A percentile compares a stretch with the other conserved stretches of the same genome.
phyloP scores from a whole-genome alignment of 2,113 vertebrate genomes.

The Ctenomys sociabilis region DNA sequence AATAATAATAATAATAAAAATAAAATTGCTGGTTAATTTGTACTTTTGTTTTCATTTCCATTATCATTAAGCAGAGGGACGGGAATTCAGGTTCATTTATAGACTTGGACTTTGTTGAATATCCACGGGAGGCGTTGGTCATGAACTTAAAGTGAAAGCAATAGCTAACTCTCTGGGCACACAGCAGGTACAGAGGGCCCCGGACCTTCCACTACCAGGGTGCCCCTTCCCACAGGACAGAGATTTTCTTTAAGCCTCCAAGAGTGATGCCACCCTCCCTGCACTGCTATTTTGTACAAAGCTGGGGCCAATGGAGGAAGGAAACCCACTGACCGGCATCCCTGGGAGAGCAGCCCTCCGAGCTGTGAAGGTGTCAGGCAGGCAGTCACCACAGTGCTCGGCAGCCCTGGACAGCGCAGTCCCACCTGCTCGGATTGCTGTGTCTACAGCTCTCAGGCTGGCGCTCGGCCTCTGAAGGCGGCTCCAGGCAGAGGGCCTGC shows the following conservation, averaged over 20 bases:
- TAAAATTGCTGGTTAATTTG: not conserved
- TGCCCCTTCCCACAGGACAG: not conserved
- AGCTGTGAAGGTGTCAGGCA: not conserved
- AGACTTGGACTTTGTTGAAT: not conserved
- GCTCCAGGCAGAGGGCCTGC: not conserved
- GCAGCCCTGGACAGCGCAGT: not conserved
- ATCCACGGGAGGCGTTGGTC: not conserved
- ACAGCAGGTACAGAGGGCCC: not conserved
- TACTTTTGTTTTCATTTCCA: not conserved
- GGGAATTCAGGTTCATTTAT: accelerated
- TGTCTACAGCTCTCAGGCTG: not conserved
- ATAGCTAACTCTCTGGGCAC: not conserved
- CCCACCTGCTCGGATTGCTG: no score
- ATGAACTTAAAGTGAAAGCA: not conserved
- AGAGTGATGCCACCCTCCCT: not conserved
- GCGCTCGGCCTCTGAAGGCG: no score
- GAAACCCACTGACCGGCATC: no score
- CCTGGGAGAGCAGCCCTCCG: not conserved
- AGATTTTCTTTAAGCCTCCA: not conserved
- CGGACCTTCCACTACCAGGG: not conserved
- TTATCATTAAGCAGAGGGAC: not conserved
- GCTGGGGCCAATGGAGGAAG: not conserved
- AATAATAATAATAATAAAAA: no score
- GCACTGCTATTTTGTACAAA: not conserved
- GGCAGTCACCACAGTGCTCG: not conserved